Percentiles rank a stretch among this genome's conserved stretches.
Conservation (phyloP, 2,888 invertebrate genomes). For the Eretmocerus hayati region DNA sequence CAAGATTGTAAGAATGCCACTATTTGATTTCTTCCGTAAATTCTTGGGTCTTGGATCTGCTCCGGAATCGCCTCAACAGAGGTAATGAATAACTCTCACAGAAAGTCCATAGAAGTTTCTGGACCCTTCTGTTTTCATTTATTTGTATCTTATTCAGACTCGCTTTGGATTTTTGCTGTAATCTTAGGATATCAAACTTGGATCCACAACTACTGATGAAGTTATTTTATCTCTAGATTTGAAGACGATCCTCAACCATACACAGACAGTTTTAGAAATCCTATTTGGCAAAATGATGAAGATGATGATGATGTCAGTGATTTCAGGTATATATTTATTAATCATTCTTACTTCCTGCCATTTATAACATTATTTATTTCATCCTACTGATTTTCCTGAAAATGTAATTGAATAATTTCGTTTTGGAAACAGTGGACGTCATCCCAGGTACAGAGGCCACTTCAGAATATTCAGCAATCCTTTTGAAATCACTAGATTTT, state of each 20-base stretch:
- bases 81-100: too few species aligned
- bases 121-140: too few species aligned
- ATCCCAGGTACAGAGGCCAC: slow-evolving; percentile 18
- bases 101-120: too few species aligned
- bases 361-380: too few species aligned
- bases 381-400: too few species aligned
- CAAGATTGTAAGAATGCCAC: slow-evolving; percentile 28
- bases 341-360: neutral
- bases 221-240: slow-evolving; percentile 1
- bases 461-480: slow-evolving; percentile 57
- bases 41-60: slow-evolving; percentile 26
- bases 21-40: slow-evolving; percentile 33
- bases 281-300: slow-evolving; percentile 42
- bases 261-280: slow-evolving; percentile 37
- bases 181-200: too few species aligned
- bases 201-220: neutral
- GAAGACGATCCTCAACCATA: slow-evolving; percentile 23
- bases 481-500: slow-evolving; percentile 55
- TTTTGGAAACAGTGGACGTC: slow-evolving; percentile 4
- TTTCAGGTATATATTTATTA: slow-evolving; percentile 31
- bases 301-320: slow-evolving; percentile 36
- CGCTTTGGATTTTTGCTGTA: too few species aligned
- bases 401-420: slow-evolving; percentile 1
- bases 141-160: too few species aligned
- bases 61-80: slow-evolving; percentile 24